Base-by-base conservation (phyloP, 1,140 invertebrate species). In the Spodoptera litura region DNA sequence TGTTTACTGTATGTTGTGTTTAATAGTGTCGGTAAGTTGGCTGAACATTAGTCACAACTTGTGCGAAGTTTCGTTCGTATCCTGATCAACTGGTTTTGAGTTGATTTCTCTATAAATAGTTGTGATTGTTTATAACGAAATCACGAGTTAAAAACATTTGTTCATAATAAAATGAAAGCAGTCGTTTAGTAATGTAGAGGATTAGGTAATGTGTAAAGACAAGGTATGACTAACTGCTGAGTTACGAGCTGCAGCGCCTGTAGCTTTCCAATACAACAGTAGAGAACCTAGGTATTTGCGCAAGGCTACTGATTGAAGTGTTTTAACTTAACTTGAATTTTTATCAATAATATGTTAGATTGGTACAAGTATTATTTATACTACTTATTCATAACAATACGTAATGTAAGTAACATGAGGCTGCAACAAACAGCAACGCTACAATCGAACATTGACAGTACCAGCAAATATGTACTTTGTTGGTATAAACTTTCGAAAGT, bases 1-100 rank as follows among this genome's bases (percentile, higher is more conserved):
- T 83, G 78, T 82, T 72, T 87, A 81, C 73, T 87, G 83, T 59
- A 62, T 11, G 12, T 75, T 38, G 59, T 75, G 49, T 78, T 88
- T 64, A 66, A 91, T 68, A 61, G 88, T 82, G 79, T 61, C 70
- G 89, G 89, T 91, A 61, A 87, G 89, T 87, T 70, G 12, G 11
- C 4, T n/a, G 53, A 68, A 55, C 38, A 31, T 9, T 66, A 38
- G 11, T 71, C 13, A 13, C n/a, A 13, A 55, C 64, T 71, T 59
- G 44, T 10, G 10, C 38, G 31, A 61, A 53, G 49, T 31, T 27
- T 13, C 10, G 5, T 11, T 25, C 49, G 9, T 20, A 66, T 44
- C 38, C 38, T 70, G 66, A 52, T 52, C 13, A 49, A 51, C 49
- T 31, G 49, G 66, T 70, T 70, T 31, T 31, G 13, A 31, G 49